phyloP scores from a whole-genome alignment of 2,113 vertebrate genomes.

The Athene cunicularia region DNA sequence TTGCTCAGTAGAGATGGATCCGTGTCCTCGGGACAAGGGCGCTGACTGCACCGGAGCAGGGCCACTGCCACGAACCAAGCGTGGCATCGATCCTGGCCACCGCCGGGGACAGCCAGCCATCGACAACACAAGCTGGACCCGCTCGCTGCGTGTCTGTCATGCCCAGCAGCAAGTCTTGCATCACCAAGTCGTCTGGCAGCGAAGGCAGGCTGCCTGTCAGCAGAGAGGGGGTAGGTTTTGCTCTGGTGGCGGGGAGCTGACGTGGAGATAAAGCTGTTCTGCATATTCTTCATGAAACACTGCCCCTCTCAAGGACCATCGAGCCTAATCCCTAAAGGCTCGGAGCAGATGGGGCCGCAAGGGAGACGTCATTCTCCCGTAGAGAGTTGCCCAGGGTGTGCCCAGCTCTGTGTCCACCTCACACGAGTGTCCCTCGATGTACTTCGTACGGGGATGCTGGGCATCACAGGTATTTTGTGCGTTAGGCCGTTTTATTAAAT shows the following conservation, averaged over 20 bases:
- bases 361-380: accelerated
- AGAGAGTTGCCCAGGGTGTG: not conserved
- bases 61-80: accelerated
- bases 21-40: accelerated
- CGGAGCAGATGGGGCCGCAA: not conserved
- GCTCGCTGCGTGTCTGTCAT: not conserved
- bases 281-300: not conserved
- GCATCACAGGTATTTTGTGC: accelerated
- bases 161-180: not conserved
- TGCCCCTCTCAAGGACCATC: not conserved
- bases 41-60: not conserved
- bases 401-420: not conserved
- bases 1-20: not conserved
- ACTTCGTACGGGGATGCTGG: no score
- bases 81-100: not conserved
- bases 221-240: not conserved
- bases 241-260: not conserved
- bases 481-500: not conserved
- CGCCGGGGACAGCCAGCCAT: not conserved
- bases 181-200: not conserved
- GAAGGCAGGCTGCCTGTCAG: not conserved
- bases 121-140: accelerated
- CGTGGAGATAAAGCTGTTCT: not conserved
- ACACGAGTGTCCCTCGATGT: accelerated
- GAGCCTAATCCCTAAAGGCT: not conserved